phyloP scores from a whole-genome alignment of 2,888 invertebrate genomes.

The Idaea biselata region DNA sequence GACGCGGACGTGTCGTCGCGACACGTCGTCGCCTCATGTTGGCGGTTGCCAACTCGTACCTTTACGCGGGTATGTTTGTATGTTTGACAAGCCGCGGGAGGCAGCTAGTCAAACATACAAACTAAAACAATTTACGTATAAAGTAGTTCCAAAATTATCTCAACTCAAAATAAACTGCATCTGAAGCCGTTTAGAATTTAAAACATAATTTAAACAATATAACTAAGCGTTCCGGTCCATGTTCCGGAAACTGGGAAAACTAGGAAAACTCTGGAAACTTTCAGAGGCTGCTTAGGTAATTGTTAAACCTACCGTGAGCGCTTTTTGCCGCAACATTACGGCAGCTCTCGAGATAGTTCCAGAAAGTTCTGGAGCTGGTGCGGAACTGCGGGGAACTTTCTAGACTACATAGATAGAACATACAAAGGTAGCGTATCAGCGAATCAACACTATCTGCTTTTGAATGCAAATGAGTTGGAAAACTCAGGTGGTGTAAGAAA shows the following conservation, averaged over 20 bases:
- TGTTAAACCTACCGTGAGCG: conserved; percentile 76
- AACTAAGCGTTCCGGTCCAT: conserved; percentile 31
- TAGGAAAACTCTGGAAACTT: conserved; percentile 53
- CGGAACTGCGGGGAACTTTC: conserved; percentile 61
- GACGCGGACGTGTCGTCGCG: too few relatives aligned
- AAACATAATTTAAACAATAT: conserved; percentile 30
- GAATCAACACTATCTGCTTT: conserved; percentile 78
- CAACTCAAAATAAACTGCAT: conserved; percentile 7
- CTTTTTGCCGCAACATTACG: conserved; percentile 77
- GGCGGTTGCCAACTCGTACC: too few relatives aligned
- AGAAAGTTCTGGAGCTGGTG: conserved; percentile 57
- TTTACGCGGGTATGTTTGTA: too few relatives aligned
- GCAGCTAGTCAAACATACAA: too few relatives aligned
- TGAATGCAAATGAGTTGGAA: conserved; percentile 80
- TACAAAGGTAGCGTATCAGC: conserved; percentile 75
- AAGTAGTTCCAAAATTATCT: background rate
- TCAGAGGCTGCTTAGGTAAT: conserved; percentile 73
- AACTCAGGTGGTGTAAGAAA: conserved; percentile 75
- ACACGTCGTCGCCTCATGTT: too few relatives aligned
- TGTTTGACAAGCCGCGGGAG: too few relatives aligned
- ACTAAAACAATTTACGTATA: too few relatives aligned
- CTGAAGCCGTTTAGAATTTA: conserved; percentile 21
- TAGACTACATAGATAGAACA: conserved; percentile 71
- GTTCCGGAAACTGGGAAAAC: background rate
- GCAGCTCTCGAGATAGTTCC: conserved; percentile 67